These are phyloP conservation scores for Drosophila eohydei DNA, from an alignment of 2,888 invertebrate genomes.

Conservation along the genomic window DNA sequence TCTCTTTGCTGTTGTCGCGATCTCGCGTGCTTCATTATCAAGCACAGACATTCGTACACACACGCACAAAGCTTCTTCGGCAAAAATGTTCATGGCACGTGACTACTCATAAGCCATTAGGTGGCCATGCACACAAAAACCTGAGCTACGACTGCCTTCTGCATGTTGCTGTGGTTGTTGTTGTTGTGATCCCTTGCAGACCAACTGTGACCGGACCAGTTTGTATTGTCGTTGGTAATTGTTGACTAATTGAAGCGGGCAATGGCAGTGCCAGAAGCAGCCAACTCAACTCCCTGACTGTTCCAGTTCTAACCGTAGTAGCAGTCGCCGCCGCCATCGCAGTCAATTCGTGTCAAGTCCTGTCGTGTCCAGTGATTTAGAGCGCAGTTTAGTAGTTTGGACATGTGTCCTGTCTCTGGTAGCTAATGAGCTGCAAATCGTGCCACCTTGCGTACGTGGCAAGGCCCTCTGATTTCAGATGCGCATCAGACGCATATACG, in stretches of 20 bases:
- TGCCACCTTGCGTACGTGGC: constrained; percentile 69
- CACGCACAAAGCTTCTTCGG: constrained; percentile 12
- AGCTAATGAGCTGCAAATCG: constrained; percentile 80
- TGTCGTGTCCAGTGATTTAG: constrained; percentile 76
- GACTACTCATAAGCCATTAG: constrained; percentile 81
- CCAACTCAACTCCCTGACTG: background rate
- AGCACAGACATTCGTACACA: constrained; percentile 18
- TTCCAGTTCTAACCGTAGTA: background rate
- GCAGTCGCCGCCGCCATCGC: constrained; percentile 10
- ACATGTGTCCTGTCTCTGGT: constrained; percentile 72
- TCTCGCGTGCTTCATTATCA: constrained; percentile 53
- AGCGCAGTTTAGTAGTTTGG: constrained; percentile 73
- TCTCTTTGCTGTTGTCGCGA: constrained; percentile 30
- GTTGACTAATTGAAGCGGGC: constrained; percentile 73
- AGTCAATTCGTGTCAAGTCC: constrained; percentile 58
- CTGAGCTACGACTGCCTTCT: constrained; percentile 33
- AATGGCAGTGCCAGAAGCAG: constrained; percentile 17
- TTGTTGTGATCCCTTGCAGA: constrained; percentile 39
- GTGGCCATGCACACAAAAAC: constrained; percentile 30
- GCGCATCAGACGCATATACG: background rate
- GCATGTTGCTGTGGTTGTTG: constrained; percentile 2
- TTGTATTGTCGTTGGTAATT: constrained; percentile 73
- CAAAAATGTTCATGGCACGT: constrained; percentile 60
- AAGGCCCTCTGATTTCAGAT: constrained; percentile 31
- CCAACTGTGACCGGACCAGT: constrained; percentile 42